Base-by-base conservation (phyloP, 1,140 invertebrate species). In the Agrilus planipennis region DNA sequence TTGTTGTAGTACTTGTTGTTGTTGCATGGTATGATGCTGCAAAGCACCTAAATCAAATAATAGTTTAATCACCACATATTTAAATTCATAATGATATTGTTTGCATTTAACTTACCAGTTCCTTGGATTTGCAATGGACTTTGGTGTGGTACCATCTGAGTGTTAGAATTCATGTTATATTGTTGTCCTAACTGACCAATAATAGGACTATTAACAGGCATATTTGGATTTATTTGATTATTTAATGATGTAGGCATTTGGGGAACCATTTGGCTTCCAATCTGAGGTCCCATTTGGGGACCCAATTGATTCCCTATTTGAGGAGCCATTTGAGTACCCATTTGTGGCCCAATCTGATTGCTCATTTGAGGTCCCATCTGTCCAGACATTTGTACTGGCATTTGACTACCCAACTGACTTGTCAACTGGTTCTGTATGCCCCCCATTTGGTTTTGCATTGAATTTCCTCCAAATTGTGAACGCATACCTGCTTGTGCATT, bases 171-270 rank as follows among this genome's bases (percentile, higher is more conserved):
- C 36, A 57, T 55, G 20, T 34, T 46, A 23, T 58, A 57, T 41
- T 57, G 53, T 35, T 51, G 53, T 7, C n/a, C n/a, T 20, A 57
- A 34, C 34, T 55, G 53, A 31, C 47, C 41, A 23, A 56, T 29
- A 47, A 59, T 54, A 47, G 46, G 50, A 29, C 43, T 55, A 19
- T 35, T 38, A 27, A 45, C 44, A 42, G 41, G 41, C 31, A 59
- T 52, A 34, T 45, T 40, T n/a, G 49, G 42, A 44, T 45, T 55
- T 42, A 62, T 53, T 28, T 50, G 53, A 41, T 46, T 61, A 3
- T 60, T 62, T 61, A 76, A 71, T 7, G 68, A 62, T 28, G 66
- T 60, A 29, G 65, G 64, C 62, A 75, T 73, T 57, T 70, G 69
- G 23, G 55, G 50, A 23, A 55, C 53, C 47, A 57, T 50, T 31